Conservation (phyloP, 1,140 invertebrate species). For the Papilio helenus region DNA sequence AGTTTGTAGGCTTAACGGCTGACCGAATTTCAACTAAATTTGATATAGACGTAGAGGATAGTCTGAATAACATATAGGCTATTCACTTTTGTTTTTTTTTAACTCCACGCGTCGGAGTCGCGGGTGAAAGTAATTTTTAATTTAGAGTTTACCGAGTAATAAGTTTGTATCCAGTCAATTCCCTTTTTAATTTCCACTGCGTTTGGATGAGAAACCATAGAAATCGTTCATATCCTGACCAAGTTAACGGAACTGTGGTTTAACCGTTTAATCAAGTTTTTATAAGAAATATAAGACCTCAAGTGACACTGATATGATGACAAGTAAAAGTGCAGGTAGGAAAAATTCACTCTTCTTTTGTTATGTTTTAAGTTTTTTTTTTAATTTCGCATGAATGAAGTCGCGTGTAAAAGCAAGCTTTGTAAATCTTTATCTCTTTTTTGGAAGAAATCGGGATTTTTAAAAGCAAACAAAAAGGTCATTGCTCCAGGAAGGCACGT, state of each 20-base stretch:
- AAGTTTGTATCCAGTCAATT: not conserved
- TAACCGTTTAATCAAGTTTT: slow-evolving; percentile 3
- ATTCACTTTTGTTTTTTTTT: no score
- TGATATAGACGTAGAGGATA: no score
- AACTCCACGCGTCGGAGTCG: no score
- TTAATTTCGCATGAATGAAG: not conserved
- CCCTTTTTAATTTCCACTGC: not conserved
- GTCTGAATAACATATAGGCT: no score
- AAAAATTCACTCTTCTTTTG: not conserved
- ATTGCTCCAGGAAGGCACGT: slow-evolving; percentile 68
- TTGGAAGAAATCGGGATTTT: not conserved
- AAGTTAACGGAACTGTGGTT: slow-evolving; percentile 7
- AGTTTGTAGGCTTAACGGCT: no score
- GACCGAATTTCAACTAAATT: no score
- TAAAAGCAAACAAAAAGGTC: slow-evolving; percentile 54
- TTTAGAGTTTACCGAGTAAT: no score
- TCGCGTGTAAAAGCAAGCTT: no score
- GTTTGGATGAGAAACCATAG: slow-evolving; percentile 6
- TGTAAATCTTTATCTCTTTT: not conserved
- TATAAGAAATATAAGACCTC: not conserved
- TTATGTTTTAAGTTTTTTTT: not conserved
- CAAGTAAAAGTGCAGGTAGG: not conserved
- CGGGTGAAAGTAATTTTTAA: no score
- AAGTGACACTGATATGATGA: not conserved
- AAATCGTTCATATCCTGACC: not conserved